phyloP scores from a whole-genome alignment of 2,797 vertebrate species.

The Psittacula derbiana region DNA sequence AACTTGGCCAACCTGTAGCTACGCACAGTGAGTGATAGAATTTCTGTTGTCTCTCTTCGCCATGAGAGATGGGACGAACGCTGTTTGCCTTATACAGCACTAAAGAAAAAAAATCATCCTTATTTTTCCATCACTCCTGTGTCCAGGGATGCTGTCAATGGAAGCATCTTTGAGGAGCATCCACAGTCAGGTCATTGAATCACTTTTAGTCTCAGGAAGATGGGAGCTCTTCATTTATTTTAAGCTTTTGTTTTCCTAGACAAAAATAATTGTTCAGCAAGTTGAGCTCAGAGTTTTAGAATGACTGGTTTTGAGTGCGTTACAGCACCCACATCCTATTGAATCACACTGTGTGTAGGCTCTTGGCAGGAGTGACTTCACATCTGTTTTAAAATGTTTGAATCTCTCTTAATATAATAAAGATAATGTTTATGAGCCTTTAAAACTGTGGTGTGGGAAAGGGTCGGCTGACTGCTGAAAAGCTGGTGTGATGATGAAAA shows the following conservation, averaged over 20 bases:
- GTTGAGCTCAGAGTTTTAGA: constrained; percentile 32
- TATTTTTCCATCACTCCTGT: background rate
- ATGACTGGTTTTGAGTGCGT: constrained; percentile 41
- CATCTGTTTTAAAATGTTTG: constrained; percentile 53
- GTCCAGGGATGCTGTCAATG: background rate
- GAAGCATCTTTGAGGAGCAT: background rate
- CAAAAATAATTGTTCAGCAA: constrained; percentile 23
- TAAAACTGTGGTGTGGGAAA: constrained; percentile 53
- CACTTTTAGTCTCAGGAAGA: background rate
- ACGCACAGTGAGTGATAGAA: background rate
- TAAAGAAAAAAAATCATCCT: background rate
- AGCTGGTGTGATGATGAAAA: constrained; percentile 28
- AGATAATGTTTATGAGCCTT: constrained; percentile 59
- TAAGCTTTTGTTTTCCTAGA: constrained; percentile 47
- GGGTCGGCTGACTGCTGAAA: constrained; percentile 36
- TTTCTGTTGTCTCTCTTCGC: background rate
- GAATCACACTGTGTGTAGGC: constrained; percentile 28
- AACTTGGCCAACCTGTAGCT: background rate
- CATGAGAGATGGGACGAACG: fast-evolving
- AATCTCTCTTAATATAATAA: constrained; percentile 53
- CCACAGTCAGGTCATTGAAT: background rate
- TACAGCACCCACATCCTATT: constrained; percentile 44
- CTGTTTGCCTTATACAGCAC: background rate
- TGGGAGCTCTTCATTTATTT: constrained; percentile 27
- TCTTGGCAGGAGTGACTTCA: constrained; percentile 29